Evolutionary conservation across 1,140 invertebrate species (phyloP), one percentile per base, ranked within the genome.

Genomic region (Phymastichus coffea): DNA sequence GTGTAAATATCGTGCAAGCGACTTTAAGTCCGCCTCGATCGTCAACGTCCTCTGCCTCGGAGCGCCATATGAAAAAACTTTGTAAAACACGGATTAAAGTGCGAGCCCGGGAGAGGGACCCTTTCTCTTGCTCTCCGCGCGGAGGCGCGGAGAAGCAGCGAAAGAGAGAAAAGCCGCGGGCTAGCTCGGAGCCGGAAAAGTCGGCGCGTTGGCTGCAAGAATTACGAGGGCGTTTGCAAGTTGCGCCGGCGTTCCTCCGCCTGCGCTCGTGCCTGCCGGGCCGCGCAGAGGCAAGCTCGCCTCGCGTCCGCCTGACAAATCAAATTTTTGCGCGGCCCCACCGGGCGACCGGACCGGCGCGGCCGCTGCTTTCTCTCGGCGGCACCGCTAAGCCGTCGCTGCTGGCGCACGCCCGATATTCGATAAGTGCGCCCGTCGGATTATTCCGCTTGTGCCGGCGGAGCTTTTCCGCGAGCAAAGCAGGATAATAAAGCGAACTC

Each of bases 241-340:
- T 48, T 26, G n/a, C 9, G 26, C 53, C 30, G 35, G 43, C 46
- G 35, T 25, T 40, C 28, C 28, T 23, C 37, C 14, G 40, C 10
- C 28, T 20, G 41, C 38, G 48, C 43, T n/a, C n/a, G 54, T 57
- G 43, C 48, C 22, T 35, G 30, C 44, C 22, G 10, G 10, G 10
- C 1, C 4, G 46, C 28, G 28, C 4, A n/a, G 23, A 17, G 26
- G 30, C 55, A 61, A 61, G 37, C 52, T 44, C 43, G 46, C n/a
- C n/a, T 56, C 59, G 51, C 52, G 59, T 38, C 19, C 40, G 25
- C 23, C 37, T 43, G 37, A 56, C 51, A 61, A 61, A 61, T 61
- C 46, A 51, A 44, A 56, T 56, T 51, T n/a, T n/a, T n/a, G n/a
- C n/a, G n/a, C n/a, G n/a, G n/a, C n/a, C n/a, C n/a, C n/a, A n/a